Evolutionary conservation across 1,140 invertebrate species (phyloP), one percentile per base, ranked within the genome.

Genomic region (Cydia splendana): DNA sequence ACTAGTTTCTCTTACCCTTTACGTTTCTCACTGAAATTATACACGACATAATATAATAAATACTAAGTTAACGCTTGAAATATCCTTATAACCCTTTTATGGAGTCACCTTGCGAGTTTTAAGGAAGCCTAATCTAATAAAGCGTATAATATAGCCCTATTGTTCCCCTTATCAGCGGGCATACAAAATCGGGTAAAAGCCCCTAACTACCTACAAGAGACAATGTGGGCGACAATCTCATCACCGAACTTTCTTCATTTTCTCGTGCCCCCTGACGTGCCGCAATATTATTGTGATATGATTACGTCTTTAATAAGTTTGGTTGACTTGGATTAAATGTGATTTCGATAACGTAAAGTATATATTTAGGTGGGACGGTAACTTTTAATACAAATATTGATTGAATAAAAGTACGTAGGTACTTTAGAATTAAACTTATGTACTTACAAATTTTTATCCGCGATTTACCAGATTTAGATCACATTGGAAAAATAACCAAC

Each of bases 171-270:
- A 71, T 71, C 67, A 71, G 67, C 67, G 15, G n/a, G 34, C 57
- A 62, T 18, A 71, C 67, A 71, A 45, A 71, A 45, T 71, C 67
- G 30, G 0, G 30, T 71, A 71, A 71, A 71, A 38, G 34, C 34
- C 67, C 24, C 67, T 18, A 71, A 71, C 67, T 71, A 38, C 30
- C 38, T 71, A 71, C 67, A 38, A 38, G 67, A 38, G 67, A 71
- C 67, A 71, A 71, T 71, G 67, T 71, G 67, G 67, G 38, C 30
- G 67, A 71, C 67, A 71, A 71, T 71, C 67, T 71, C 67, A 71
- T 71, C 67, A 71, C 67, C 67, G 34, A 71, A 71, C 67, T 71
- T 71, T 45, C 30, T 71, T 71, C 67, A 71, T 71, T 71, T 71
- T 71, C 15, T 42, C 67, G 15, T 20, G n/a, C 34, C 67, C 30